A percentile compares a stretch with the other conserved stretches of the same genome.
Evolutionary conservation across 2,797 vertebrate species (phyloP).

Genomic region (Forpus xanthops): DNA sequence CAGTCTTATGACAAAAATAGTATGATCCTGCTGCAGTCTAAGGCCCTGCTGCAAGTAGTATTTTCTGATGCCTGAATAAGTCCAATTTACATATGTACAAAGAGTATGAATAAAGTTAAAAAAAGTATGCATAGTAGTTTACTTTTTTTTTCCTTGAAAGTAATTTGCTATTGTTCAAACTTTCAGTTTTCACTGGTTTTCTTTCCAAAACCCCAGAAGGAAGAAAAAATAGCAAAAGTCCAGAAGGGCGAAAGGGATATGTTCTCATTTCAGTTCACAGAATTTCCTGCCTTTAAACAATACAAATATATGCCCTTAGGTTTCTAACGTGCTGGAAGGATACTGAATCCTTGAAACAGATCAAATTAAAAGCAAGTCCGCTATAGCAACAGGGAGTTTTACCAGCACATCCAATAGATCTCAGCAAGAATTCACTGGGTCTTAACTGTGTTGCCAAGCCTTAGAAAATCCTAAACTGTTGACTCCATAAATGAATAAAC

Average conservation of each 20-base stretch:
- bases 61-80: constrained; percentile 21
- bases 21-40: constrained; percentile 14
- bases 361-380: constrained; percentile 37
- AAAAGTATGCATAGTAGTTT: constrained; percentile 16
- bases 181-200: constrained; percentile 51
- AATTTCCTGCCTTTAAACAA: constrained; percentile 66
- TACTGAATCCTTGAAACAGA: constrained; percentile 42
- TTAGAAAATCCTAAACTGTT: constrained; percentile 1
- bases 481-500: background rate
- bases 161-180: constrained; percentile 60
- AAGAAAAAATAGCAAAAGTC: constrained; percentile 63
- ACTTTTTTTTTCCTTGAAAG: constrained; percentile 52
- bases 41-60: background rate
- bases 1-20: constrained; percentile 9
- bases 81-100: constrained; percentile 44
- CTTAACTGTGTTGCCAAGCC: background rate
- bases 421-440: constrained; percentile 24
- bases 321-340: constrained; percentile 24
- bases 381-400: constrained; percentile 1
- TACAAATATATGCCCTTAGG: constrained; percentile 34
- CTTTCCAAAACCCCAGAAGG: constrained; percentile 64
- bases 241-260: constrained; percentile 47
- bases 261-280: constrained; percentile 63
- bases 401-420: background rate
- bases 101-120: constrained; percentile 12